Evolutionary conservation across 2,113 vertebrate genomes (phyloP).

Genomic region (Henicopernis longicauda): DNA sequence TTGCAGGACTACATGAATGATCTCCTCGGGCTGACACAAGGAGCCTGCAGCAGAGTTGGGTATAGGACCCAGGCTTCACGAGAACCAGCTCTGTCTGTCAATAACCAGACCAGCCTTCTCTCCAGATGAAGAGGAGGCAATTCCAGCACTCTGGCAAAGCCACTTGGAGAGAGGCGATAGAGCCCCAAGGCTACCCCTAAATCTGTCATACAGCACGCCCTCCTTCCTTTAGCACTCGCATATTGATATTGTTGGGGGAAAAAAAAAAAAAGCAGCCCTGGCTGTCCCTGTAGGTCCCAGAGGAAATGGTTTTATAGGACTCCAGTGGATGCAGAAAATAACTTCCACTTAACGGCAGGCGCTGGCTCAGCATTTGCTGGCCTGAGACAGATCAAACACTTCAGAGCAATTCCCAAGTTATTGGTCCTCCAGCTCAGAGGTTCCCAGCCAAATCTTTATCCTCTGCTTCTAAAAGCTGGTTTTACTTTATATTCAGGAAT

Average conservation of each 20-base stretch:
- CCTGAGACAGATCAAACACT: conserved; percentile 30
- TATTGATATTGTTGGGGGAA: neutral
- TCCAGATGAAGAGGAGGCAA: neutral
- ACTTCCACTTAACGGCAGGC: conserved; percentile 31
- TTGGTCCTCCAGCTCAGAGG: conserved; percentile 17
- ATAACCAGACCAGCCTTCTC: neutral
- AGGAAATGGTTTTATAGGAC: conserved; percentile 45
- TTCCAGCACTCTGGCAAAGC: neutral
- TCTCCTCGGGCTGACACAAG: neutral
- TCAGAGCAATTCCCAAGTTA: conserved; percentile 32
- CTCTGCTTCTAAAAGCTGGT: conserved; percentile 24
- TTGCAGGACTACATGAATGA: neutral
- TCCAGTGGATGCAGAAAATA: conserved; percentile 50
- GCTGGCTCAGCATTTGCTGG: conserved; percentile 23
- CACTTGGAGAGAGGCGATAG: neutral
- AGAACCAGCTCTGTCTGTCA: neutral
- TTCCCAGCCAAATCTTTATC: conserved; percentile 41
- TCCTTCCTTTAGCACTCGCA: neutral
- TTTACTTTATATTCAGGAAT: conserved; percentile 12
- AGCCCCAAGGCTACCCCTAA: neutral
- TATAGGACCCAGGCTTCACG: neutral
- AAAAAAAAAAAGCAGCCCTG: neutral
- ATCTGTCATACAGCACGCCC: conserved; percentile 12
- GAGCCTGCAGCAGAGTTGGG: neutral
- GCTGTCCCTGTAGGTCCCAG: neutral